Evolutionary conservation across 2,113 vertebrate genomes (phyloP).

Genomic region (Probosciger aterrimus): DNA sequence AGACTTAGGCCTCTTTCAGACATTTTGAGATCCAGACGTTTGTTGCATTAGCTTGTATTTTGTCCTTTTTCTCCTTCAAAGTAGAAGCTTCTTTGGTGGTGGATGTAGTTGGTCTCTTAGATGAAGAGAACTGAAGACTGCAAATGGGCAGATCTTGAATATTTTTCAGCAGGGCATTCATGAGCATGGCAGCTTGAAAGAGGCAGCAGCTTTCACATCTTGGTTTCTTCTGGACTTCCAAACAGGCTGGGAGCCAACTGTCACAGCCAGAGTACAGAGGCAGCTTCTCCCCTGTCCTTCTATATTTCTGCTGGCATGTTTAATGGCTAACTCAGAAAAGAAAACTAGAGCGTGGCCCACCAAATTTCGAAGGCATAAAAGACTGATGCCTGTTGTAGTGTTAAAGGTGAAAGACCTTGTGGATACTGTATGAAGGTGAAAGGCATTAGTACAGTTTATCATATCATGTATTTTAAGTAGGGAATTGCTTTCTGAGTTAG

Average conservation of each 20-base stretch:
- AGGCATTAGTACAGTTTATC: not conserved
- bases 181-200: not conserved
- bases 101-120: not conserved
- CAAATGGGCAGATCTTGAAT: not conserved
- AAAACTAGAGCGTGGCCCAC: not conserved
- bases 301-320: not conserved
- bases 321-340: not conserved
- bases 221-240: slow-evolving; percentile 7
- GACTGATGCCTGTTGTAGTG: not conserved
- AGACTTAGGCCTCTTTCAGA: not conserved
- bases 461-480: not conserved
- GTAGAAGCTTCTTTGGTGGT: not conserved
- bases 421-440: not conserved
- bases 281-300: not conserved
- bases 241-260: not conserved
- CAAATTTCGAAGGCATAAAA: not conserved
- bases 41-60: not conserved
- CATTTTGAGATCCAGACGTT: not conserved
- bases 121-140: not conserved
- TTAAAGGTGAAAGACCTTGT: not conserved
- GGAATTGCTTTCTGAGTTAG: not conserved
- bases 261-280: not conserved
- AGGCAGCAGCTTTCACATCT: not conserved
- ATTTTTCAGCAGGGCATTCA: not conserved
- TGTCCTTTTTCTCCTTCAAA: not conserved